A percentile compares a stretch with the other conserved stretches of the same genome.
Conservation (phyloP, 2,797 vertebrate species). For the Lates japonicus region DNA sequence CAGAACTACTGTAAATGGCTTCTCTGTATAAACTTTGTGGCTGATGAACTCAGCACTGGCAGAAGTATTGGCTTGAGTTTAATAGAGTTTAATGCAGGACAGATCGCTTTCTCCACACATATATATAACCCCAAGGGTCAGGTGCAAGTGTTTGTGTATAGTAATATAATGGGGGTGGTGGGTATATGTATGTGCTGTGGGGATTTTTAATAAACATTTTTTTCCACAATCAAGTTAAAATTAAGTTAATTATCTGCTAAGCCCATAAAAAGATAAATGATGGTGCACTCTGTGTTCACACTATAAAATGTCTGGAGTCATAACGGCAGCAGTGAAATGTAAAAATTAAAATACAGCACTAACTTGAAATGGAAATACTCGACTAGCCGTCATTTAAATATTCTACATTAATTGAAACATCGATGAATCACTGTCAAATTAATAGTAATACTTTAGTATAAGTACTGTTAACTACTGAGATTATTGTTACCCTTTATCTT, state of each 20-base stretch:
- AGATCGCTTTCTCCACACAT: constrained; percentile 39
- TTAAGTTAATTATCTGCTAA: constrained; percentile 51
- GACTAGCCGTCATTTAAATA: constrained; percentile 13
- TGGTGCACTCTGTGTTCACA: constrained; percentile 12
- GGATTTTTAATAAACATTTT: constrained; percentile 26
- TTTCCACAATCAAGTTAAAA: constrained; percentile 33
- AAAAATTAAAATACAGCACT: constrained; percentile 19
- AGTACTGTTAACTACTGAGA: not conserved
- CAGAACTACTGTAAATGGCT: not conserved
- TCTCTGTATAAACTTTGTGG: constrained; percentile 26
- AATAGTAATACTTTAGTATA: not conserved
- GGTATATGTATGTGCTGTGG: constrained; percentile 24
- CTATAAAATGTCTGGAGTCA: constrained; percentile 27
- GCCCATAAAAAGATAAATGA: constrained; percentile 43
- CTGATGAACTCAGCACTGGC: not conserved
- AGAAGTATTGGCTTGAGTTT: constrained; percentile 47
- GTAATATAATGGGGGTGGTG: constrained; percentile 36
- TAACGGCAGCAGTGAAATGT: constrained; percentile 31
- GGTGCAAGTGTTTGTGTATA: constrained; percentile 28
- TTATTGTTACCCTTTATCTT: not conserved
- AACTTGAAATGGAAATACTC: constrained; percentile 19
- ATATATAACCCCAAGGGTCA: constrained; percentile 33
- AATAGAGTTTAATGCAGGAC: constrained; percentile 54
- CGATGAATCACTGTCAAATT: constrained; percentile 23
- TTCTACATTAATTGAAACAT: constrained; percentile 7